phyloP scores from a whole-genome alignment of 1,140 invertebrate species.

The Druon quercuslanigerum region DNA sequence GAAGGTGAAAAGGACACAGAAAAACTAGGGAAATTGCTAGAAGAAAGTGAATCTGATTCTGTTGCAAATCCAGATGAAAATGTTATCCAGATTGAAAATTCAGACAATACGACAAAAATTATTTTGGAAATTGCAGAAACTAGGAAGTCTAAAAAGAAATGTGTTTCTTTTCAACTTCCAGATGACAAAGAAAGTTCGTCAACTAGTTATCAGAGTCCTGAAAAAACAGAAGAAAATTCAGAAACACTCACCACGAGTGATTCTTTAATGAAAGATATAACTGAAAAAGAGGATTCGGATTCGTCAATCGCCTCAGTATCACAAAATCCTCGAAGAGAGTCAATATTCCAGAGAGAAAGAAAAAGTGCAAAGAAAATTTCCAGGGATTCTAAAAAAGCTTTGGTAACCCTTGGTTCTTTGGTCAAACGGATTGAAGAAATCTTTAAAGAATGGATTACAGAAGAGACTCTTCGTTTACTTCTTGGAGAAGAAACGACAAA shows the following conservation, averaged over 20 bases:
- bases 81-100: slow-evolving; percentile 31
- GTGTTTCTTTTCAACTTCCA: neutral
- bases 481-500: slow-evolving; percentile 62
- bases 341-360: slow-evolving; percentile 19
- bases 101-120: slow-evolving; percentile 10
- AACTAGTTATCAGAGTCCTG: neutral
- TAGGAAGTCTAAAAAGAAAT: slow-evolving; percentile 21
- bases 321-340: neutral
- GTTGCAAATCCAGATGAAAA: neutral
- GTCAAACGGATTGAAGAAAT: slow-evolving; percentile 63
- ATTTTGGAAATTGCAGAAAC: slow-evolving; percentile 1
- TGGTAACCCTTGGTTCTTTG: slow-evolving; percentile 42
- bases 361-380: slow-evolving; percentile 32
- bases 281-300: neutral
- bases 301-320: neutral
- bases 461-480: slow-evolving; percentile 67
- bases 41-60: too few relatives aligned
- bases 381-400: slow-evolving; percentile 37
- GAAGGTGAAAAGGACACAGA: too few relatives aligned
- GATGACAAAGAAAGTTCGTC: neutral
- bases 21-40: too few relatives aligned
- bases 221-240: neutral
- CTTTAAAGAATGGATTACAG: slow-evolving; percentile 71
- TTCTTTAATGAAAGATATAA: neutral
- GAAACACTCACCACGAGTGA: neutral